Evolutionary conservation across 1,140 invertebrate species (phyloP), one percentile per base, ranked within the genome.

Genomic region (Arctopsyche grandis): DNA sequence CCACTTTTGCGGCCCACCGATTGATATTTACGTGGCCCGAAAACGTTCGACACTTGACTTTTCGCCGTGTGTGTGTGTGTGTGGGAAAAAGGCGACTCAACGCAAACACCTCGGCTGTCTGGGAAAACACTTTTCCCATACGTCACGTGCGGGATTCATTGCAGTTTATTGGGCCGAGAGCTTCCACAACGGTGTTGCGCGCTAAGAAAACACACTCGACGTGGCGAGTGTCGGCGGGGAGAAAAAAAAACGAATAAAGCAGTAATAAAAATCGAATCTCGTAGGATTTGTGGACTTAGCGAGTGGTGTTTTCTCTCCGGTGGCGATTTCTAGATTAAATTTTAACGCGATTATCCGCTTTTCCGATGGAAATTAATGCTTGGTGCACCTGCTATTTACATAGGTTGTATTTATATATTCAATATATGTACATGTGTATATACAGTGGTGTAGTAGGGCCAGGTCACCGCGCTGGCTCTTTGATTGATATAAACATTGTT

Each of bases 111-210:
- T 56, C 71, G n/a, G 10, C 48, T 19, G 19, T 66, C 24, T 66
- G 21, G 4, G 48, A 46, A 60, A 75, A 75, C 73, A 48, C 56
- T 69, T 76, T 46, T 38, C 58, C 43, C 63, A 43, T 22, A 76
- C 79, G 70, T 78, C 79, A 80, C 76, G 69, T 78, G 43, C 73
- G 71, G 52, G 70, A 77, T 80, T 78, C 79, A 77, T 75, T 80
- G 79, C 79, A 80, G 52, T 75, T 69, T 63, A 76, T 60, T 16
- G 5, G 44, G 9, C 0, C 38, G 70, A 52, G 44, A 9, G 21
- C 24, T 75, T 75, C 46, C 0, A 14, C 26, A 9, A 58, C 71
- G 7, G 52, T 75, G 48, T 46, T 16, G 24, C 46, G 71, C 70
- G 38, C 14, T 16, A 58, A 52, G 48, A 52, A 52, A 52, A 52